Evolutionary conservation across 2,113 vertebrate genomes (phyloP).

Genomic region (Fregata magnificens): DNA sequence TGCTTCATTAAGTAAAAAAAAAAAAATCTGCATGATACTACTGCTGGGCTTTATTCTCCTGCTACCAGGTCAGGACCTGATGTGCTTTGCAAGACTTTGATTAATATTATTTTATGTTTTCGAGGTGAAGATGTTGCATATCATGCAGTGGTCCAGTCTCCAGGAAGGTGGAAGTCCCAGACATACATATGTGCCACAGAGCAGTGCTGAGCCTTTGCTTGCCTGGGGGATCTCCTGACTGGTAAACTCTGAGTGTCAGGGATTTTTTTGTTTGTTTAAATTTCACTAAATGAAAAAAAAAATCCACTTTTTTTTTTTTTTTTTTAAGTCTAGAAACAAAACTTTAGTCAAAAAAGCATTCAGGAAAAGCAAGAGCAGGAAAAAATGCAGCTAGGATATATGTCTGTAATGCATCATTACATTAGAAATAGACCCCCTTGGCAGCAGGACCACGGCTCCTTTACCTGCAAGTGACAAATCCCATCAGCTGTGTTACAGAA

Average conservation of each 20-base stretch:
- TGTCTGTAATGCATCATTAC: neutral
- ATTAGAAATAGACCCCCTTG: neutral
- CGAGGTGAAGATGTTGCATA: neutral
- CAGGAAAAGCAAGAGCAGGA: neutral
- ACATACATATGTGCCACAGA: neutral
- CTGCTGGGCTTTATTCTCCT: neutral
- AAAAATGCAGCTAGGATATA: neutral
- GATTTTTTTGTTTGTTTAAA: neutral
- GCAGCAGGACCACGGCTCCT: neutral
- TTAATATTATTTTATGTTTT: neutral
- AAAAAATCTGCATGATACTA: neutral
- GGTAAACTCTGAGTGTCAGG: neutral
- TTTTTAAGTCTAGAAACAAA: neutral
- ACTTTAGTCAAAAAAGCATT: neutral
- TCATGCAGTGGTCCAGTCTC: neutral
- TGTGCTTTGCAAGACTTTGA: neutral
- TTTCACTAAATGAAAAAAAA: neutral
- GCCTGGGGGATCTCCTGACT: neutral
- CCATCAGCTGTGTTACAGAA: neutral
- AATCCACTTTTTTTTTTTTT: neutral
- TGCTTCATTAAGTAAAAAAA: neutral
- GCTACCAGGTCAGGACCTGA: neutral
- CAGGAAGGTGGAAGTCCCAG: neutral
- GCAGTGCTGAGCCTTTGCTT: neutral
- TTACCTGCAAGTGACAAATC: neutral